phyloP scores from a whole-genome alignment of 2,113 vertebrate genomes.

The Erinaceus europaeus region DNA sequence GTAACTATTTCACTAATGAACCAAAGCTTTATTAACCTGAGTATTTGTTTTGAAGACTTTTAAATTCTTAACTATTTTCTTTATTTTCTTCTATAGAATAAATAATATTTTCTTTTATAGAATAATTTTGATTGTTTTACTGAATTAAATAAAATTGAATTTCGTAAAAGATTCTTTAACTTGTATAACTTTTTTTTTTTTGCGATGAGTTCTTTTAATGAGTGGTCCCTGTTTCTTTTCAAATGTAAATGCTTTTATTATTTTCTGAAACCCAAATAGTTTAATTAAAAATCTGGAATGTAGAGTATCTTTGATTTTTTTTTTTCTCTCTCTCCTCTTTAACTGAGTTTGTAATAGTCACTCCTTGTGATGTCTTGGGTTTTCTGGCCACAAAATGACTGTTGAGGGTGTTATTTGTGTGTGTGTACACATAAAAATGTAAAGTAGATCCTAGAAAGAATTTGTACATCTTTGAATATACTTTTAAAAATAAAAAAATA shows the following conservation, averaged over 20 bases:
- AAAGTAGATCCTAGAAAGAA: slow-evolving; percentile 3
- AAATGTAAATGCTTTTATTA: slow-evolving; percentile 1
- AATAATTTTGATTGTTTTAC: not conserved
- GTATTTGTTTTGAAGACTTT: not conserved
- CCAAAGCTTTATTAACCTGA: not conserved
- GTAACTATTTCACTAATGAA: not conserved
- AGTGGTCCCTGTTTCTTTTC: slow-evolving; percentile 13
- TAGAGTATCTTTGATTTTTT: not conserved
- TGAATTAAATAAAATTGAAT: not conserved
- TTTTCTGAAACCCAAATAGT: not conserved
- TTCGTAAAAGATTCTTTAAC: slow-evolving; percentile 24
- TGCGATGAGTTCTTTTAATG: slow-evolving; percentile 20
- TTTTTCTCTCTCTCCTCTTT: too few species aligned
- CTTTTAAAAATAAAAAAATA: not conserved
- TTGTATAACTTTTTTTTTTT: not conserved
- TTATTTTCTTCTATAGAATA: not conserved
- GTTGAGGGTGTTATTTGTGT: not conserved
- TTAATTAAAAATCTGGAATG: slow-evolving; percentile 10
- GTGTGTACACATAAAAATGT: too few species aligned
- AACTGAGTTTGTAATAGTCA: not conserved
- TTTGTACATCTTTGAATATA: not conserved
- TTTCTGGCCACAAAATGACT: not conserved
- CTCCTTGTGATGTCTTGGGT: not conserved
- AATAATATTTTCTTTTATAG: not conserved
- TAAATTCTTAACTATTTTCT: not conserved